A percentile compares a stretch with the other conserved stretches of the same genome.
phyloP scores from a whole-genome alignment of 1,140 invertebrate genomes.

The Lasioglossum albipes region DNA sequence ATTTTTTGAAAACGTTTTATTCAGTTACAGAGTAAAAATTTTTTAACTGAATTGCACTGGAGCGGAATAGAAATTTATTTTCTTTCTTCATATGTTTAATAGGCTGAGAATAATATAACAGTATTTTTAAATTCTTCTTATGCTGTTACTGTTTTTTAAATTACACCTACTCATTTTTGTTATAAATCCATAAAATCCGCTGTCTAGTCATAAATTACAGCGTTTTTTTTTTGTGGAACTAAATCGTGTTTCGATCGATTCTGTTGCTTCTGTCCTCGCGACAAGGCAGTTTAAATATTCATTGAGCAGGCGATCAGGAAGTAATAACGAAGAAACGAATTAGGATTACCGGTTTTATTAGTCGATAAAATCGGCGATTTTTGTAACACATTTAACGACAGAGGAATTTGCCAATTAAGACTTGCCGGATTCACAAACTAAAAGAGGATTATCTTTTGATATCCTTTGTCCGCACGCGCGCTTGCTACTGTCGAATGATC shows the following conservation, averaged over 20 bases:
- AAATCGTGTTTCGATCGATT: background rate
- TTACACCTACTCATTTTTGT: too few relatives aligned
- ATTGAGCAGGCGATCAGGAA: background rate
- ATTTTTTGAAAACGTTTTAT: too few relatives aligned
- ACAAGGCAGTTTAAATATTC: background rate
- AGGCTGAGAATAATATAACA: too few relatives aligned
- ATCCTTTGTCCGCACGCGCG: background rate
- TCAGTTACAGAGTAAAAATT: too few relatives aligned
- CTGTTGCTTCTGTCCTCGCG: background rate
- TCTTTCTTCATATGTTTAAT: too few relatives aligned
- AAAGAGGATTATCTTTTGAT: background rate
- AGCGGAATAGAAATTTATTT: too few relatives aligned
- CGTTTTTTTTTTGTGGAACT: background rate
- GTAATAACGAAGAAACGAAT: background rate
- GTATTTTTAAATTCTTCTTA: too few relatives aligned
- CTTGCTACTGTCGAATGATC: slow-evolving; percentile 43
- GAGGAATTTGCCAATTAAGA: background rate
- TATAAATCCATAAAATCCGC: too few relatives aligned
- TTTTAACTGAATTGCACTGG: too few relatives aligned
- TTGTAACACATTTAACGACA: background rate
- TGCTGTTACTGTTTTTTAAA: too few relatives aligned
- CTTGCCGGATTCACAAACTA: background rate
- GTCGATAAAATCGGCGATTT: background rate
- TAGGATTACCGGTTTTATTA: background rate
- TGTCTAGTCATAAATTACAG: background rate